Base-by-base conservation (phyloP, 2,888 invertebrate genomes). In the Drosophila formosana region DNA sequence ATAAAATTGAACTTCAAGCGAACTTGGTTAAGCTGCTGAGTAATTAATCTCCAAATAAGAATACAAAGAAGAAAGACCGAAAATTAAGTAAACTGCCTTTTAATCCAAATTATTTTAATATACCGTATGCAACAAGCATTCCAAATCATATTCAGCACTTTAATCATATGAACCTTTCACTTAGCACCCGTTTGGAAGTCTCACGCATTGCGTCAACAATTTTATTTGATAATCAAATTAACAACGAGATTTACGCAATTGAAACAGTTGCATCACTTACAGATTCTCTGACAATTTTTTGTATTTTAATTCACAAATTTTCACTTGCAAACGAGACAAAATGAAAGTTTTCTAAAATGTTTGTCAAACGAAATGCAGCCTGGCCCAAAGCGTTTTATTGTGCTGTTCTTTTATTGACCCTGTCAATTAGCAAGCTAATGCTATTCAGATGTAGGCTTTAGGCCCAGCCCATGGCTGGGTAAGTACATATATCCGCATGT, bases 341-440 rank as follows among this genome's bases (percentile, higher is more conserved):
- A 68, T 45, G 86, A 84, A 88, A 84, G 83, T 75, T 84, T 80
- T 82, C 72, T 72, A 63, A 64, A 46, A 23, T 73, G 46, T 78
- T 75, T 78, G 66, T 30, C 56, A 46, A 80, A 75, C 39, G n/a
- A 34, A 56, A 25, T 56, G 55, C 55, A 66, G 71, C 26, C 18
- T 30, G 43, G 55, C 62, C 46, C 13, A 62, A 41, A 46, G 55
- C 53, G 8, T 28, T 13, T 49, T 30, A 57, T 66, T 62, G 41
- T 66, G 47, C 26, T 41, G 51, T 50, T 56, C 53, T 51, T 50
- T 46, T 83, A 63, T 79, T 79, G 79, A 69, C 60, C 66, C 56
- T 26, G 34, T 8, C 70, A 80, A 82, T 85, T 83, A 76, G 66
- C 78, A 64, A 46, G 67, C 50, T 75, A 80, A 75, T 83, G 88